A percentile compares a stretch with the other conserved stretches of the same genome.
phyloP scores from a whole-genome alignment of 2,113 vertebrate species.

The Oreochromis tanganicae region DNA sequence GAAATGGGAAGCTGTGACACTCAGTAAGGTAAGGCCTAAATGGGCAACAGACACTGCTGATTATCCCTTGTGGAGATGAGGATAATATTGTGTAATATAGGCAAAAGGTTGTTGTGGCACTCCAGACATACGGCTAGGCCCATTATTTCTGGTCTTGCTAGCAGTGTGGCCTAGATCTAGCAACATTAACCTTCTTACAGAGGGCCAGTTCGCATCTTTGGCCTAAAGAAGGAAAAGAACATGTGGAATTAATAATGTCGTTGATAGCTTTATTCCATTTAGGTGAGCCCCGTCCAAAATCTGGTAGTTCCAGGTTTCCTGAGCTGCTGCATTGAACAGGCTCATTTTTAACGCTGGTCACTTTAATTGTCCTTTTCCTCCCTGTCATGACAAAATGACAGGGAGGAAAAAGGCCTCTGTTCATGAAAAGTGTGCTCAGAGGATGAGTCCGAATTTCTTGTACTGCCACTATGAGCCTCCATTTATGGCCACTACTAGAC shows the following conservation, averaged over 20 bases:
- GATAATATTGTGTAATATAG: neutral
- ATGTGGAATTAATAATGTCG: neutral
- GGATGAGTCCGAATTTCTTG: neutral
- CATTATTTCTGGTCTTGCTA: neutral
- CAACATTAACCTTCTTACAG: neutral
- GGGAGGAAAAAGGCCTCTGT: neutral
- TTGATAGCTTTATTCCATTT: neutral
- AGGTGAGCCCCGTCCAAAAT: neutral
- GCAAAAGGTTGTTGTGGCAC: neutral
- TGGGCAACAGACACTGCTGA: neutral
- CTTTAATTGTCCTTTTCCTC: neutral
- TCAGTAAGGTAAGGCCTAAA: neutral
- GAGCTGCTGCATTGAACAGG: neutral
- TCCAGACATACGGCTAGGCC: neutral
- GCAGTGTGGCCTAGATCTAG: neutral
- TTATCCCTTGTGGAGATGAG: neutral
- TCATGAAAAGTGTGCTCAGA: neutral
- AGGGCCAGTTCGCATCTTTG: fast-evolving
- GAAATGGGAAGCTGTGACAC: neutral
- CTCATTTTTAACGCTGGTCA: neutral
- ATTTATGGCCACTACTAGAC: neutral
- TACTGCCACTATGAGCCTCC: neutral
- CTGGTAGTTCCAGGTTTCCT: neutral
- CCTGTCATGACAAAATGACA: neutral
- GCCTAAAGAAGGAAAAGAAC: neutral